A percentile compares a stretch with the other conserved stretches of the same genome.
phyloP scores from a whole-genome alignment of 2,888 invertebrate species.

The Didymodactylos carnosus region DNA sequence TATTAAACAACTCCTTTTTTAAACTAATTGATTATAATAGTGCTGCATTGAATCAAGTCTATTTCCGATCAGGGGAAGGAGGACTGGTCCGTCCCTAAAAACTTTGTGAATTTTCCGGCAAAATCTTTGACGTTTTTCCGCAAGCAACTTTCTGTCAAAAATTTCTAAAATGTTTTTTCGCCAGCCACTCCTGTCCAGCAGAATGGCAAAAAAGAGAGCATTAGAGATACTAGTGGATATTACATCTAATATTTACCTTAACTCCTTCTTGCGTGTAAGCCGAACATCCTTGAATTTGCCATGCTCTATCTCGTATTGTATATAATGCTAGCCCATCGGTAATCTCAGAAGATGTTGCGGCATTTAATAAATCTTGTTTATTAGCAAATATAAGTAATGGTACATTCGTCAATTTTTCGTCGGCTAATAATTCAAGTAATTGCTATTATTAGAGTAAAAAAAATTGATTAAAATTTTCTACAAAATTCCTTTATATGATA shows the following conservation, averaged over 20 bases:
- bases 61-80: no score
- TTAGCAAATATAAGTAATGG: slow-evolving; percentile 86
- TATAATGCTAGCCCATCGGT: slow-evolving; percentile 58
- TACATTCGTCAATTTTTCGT: slow-evolving; percentile 71
- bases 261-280: slow-evolving; percentile 75
- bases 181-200: no score
- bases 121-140: no score
- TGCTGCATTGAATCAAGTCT: no score
- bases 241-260: no score
- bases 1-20: not conserved
- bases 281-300: slow-evolving; percentile 94
- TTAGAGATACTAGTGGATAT: no score
- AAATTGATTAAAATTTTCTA: not conserved
- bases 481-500: not conserved
- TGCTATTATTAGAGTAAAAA: slow-evolving; percentile 41
- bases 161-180: no score
- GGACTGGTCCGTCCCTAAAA: no score
- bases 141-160: no score
- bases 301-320: slow-evolving; percentile 68
- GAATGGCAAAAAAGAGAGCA: no score
- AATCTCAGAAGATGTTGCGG: slow-evolving; percentile 53
- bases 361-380: slow-evolving; percentile 69
- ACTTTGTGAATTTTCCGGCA: no score
- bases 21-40: no score
- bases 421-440: slow-evolving; percentile 66